These are phyloP conservation scores for Cephus pygmeus DNA, from an alignment of 2,888 invertebrate genomes.

Conservation along the genomic window DNA sequence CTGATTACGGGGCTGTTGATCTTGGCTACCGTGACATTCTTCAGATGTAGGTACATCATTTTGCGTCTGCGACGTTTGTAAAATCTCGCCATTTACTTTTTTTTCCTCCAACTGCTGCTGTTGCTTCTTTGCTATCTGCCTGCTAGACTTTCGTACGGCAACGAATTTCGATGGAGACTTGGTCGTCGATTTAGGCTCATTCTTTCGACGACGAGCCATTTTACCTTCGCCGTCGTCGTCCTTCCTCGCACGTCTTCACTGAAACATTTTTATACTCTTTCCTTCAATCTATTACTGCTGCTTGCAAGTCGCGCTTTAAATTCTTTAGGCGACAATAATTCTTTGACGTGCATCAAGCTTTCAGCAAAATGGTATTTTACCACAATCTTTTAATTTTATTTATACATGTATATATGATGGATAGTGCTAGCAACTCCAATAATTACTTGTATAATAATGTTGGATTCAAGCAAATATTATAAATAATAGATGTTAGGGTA, in stretches of 20 bases:
- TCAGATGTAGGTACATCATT: not conserved
- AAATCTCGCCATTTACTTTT: slow-evolving; percentile 51
- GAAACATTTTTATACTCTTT: not conserved
- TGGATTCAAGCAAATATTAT: not conserved
- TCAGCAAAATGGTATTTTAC: not conserved
- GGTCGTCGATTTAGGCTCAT: slow-evolving; percentile 48
- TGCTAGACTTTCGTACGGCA: slow-evolving; percentile 58
- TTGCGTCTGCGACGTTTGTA: slow-evolving; percentile 26
- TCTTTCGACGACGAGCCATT: slow-evolving; percentile 60
- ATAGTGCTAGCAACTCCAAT: not conserved
- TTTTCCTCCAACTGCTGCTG: slow-evolving; percentile 43
- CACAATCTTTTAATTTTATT: not conserved
- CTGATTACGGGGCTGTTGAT: slow-evolving; percentile 16
- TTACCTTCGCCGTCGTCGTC: slow-evolving; percentile 13
- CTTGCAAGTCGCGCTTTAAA: not conserved
- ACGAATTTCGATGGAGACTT: slow-evolving; percentile 47
- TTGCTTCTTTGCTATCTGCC: slow-evolving; percentile 61
- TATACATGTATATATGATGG: not conserved
- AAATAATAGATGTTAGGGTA: not conserved
- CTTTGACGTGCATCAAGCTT: not conserved
- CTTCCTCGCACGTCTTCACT: not conserved
- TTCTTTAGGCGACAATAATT: not conserved
- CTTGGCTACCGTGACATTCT: not conserved
- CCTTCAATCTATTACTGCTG: not conserved
- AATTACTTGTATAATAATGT: not conserved